Evolutionary conservation across 2,113 vertebrate species (phyloP).

Genomic region (Copsychus sechellarum): DNA sequence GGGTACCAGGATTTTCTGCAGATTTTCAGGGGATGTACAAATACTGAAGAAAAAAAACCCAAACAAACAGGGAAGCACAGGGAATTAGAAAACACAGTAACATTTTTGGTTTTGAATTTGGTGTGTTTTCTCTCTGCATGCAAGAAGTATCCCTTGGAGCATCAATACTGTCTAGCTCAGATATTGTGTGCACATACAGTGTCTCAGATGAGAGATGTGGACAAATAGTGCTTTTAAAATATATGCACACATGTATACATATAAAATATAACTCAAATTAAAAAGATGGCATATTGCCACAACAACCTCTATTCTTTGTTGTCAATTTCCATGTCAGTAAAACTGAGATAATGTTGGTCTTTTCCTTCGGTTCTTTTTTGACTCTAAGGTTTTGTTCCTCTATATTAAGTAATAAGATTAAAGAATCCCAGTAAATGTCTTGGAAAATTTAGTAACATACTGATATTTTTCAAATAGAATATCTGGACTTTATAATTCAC

Average conservation of each 20-base stretch:
- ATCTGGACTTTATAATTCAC: not conserved
- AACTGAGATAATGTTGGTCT: not conserved
- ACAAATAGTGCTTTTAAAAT: not conserved
- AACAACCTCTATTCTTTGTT: not conserved
- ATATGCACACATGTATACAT: not conserved
- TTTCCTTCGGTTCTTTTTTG: not conserved
- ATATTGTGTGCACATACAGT: not conserved
- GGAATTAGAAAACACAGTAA: not conserved
- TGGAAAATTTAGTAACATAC: not conserved
- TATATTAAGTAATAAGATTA: not conserved
- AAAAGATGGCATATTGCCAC: not conserved
- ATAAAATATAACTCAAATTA: not conserved
- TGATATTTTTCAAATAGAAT: not conserved
- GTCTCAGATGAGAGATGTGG: not conserved
- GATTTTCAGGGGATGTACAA: not conserved
- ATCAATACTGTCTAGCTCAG: rapidly evolving
- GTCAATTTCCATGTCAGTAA: not conserved
- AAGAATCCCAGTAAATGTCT: not conserved
- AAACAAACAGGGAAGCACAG: not conserved
- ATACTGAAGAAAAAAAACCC: not conserved
- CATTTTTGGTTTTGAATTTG: not conserved
- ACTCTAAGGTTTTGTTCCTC: not conserved
- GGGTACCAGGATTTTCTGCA: not conserved
- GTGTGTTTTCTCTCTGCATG: not conserved
- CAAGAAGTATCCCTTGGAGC: not conserved